Conservation (phyloP, 2,888 invertebrate genomes). For the Tromatobia lineatoria region DNA sequence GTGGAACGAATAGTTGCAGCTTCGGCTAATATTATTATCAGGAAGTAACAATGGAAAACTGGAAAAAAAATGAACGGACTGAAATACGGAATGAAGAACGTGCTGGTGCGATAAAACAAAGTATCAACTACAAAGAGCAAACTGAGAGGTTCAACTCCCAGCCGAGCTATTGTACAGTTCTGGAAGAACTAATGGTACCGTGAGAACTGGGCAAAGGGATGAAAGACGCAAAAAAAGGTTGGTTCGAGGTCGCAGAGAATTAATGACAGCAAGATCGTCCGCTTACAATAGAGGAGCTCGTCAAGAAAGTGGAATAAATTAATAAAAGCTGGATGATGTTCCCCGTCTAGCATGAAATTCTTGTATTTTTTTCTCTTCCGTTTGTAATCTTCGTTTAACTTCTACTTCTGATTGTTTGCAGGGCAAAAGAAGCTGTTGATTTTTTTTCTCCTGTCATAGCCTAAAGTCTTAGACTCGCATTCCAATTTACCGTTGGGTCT, state of each 20-base stretch:
- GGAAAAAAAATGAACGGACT: not conserved
- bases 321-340: slow-evolving; percentile 37
- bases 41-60: slow-evolving; percentile 15
- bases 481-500: too few relatives aligned
- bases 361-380: slow-evolving; percentile 14
- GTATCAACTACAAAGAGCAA: slow-evolving; percentile 41
- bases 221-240: slow-evolving; percentile 28
- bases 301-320: slow-evolving; percentile 40
- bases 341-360: slow-evolving; percentile 18
- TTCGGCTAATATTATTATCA: slow-evolving; percentile 51
- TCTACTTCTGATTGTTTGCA: too few relatives aligned
- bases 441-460: not conserved
- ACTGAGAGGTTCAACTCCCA: slow-evolving; percentile 40
- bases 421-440: not conserved
- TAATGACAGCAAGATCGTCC: slow-evolving; percentile 15
- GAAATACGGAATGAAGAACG: not conserved
- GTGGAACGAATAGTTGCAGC: slow-evolving; percentile 36
- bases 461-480: too few relatives aligned
- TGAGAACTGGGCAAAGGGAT: slow-evolving; percentile 6
- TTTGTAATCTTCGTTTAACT: not conserved
- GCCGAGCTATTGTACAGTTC: slow-evolving; percentile 6
- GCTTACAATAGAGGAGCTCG: slow-evolving; percentile 37
- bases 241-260: slow-evolving; percentile 21
- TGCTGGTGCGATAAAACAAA: slow-evolving; percentile 25
- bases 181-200: not conserved